Base-by-base conservation (phyloP, 2,797 vertebrate species). In the Limnodromus scolopaceus region DNA sequence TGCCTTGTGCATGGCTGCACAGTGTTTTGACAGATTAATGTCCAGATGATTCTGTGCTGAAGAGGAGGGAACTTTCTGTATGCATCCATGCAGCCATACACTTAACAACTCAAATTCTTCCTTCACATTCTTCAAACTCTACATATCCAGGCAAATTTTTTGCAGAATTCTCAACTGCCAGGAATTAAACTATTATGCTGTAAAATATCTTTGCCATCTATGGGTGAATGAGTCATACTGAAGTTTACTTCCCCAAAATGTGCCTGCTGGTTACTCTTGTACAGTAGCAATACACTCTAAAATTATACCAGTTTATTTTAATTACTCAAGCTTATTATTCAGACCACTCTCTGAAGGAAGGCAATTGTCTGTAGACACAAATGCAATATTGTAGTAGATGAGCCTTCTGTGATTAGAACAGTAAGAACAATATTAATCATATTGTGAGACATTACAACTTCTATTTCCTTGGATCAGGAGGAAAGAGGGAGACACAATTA, bases 311-410 rank as follows among this genome's bases (percentile, higher is more conserved):
- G 95, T 97, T 97, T 97, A 96, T 94, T 97, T 97, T 95, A 98
- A 97, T 98, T 97, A 95, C 82, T 93, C 28, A 43, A 91, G 63
- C 61, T 97, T 96, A 96, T 97, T 96, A 93, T 96, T 97, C 87
- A 96, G 94, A 90, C 87, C 93, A 85, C 57, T 95, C 84, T 95
- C 87, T 82, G 85, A 97, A 92, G 88, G 79, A 97, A 96, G 60
- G 94, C 94, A 98, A 97, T 97, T 97, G 97, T 97, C 92, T 96
- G 49, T 61, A 95, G 93, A 96, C 72, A 96, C 77, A 97, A 97
- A 97, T 96, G 94, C 80, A 96, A 92, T 97, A 97, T 94, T 95
- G 72, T 82, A 82, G 92, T 91, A 82, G 95, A 96, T 96, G 93
- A 96, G 77, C 64, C 43, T 78, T 85, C 95, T 94, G 96, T 97